phyloP scores from a whole-genome alignment of 2,888 invertebrate genomes.

The Xestia ashworthii region DNA sequence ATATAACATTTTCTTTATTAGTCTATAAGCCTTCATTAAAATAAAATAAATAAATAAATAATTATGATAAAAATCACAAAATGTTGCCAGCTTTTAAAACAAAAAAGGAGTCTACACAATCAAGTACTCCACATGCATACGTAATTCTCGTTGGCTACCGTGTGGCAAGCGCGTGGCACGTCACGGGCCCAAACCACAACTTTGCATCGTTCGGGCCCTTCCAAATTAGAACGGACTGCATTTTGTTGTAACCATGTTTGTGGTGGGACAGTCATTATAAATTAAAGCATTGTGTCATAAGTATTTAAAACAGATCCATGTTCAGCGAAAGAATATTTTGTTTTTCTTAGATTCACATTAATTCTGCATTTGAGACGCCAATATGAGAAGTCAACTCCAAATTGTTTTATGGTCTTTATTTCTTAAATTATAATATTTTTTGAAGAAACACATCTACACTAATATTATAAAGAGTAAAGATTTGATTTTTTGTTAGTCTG shows the following conservation, averaged over 20 bases:
- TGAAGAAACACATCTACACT: too few relatives aligned
- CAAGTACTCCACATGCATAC: constrained; percentile 14
- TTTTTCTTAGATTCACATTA: not conserved
- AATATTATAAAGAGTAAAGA: too few relatives aligned
- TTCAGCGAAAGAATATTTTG: not conserved
- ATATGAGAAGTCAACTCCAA: too few relatives aligned
- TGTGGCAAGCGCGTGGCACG: constrained; percentile 40
- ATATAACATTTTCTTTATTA: too few relatives aligned
- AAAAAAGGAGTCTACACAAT: constrained; percentile 3
- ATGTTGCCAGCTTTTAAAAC: not conserved
- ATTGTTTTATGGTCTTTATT: not conserved
- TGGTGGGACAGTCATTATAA: not conserved
- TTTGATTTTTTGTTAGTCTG: too few relatives aligned
- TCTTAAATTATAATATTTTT: not conserved
- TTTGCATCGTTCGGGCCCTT: constrained; percentile 17
- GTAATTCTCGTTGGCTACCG: constrained; percentile 21
- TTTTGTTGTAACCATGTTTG: constrained; percentile 35
- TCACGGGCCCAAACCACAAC: constrained; percentile 52
- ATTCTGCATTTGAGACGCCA: not conserved
- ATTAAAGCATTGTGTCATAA: not conserved
- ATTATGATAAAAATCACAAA: not conserved
- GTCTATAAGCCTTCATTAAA: too few relatives aligned
- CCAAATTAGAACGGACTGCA: constrained; percentile 49
- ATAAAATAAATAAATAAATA: too few relatives aligned
- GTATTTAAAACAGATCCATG: not conserved